These are phyloP conservation scores for Drosophila lacicola DNA, from an alignment of 2,888 invertebrate species.

Conservation along the genomic window DNA sequence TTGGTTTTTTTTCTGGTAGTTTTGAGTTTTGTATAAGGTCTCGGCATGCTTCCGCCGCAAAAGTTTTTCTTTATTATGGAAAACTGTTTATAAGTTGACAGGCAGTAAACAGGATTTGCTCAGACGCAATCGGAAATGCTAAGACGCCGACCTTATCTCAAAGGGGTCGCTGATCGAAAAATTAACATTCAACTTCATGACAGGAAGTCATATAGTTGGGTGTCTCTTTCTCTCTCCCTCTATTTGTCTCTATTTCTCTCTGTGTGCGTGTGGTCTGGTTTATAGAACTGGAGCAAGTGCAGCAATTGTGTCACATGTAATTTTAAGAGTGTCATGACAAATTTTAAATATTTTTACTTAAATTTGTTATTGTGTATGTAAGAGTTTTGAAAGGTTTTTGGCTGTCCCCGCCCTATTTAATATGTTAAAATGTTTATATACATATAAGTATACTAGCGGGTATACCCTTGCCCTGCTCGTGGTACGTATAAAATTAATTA, in stretches of 20 bases:
- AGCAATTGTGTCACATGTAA: neutral
- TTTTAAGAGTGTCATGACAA: neutral
- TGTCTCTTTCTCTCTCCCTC: neutral
- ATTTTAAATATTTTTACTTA: neutral
- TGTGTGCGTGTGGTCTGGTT: slow-evolving; percentile 25
- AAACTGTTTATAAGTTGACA: slow-evolving; percentile 80
- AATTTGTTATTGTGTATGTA: too few species aligned
- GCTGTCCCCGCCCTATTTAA: too few species aligned
- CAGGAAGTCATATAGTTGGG: slow-evolving; percentile 55
- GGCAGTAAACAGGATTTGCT: slow-evolving; percentile 78
- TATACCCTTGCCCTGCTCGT: too few species aligned
- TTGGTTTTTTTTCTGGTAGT: slow-evolving; percentile 18
- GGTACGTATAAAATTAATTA: too few species aligned
- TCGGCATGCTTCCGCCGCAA: slow-evolving; percentile 64
- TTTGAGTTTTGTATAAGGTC: slow-evolving; percentile 42
- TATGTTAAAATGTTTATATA: too few species aligned
- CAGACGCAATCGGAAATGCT: slow-evolving; percentile 67
- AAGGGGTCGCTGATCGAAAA: slow-evolving; percentile 49
- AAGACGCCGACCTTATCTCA: slow-evolving; percentile 41
- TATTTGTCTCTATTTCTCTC: neutral
- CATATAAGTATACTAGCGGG: too few species aligned
- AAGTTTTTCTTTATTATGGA: slow-evolving; percentile 73
- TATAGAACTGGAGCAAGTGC: slow-evolving; percentile 13
- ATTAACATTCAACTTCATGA: slow-evolving; percentile 55
- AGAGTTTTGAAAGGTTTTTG: too few species aligned